Evolutionary conservation across 1,140 invertebrate genomes (phyloP).

Genomic region (Metaphire vulgaris): DNA sequence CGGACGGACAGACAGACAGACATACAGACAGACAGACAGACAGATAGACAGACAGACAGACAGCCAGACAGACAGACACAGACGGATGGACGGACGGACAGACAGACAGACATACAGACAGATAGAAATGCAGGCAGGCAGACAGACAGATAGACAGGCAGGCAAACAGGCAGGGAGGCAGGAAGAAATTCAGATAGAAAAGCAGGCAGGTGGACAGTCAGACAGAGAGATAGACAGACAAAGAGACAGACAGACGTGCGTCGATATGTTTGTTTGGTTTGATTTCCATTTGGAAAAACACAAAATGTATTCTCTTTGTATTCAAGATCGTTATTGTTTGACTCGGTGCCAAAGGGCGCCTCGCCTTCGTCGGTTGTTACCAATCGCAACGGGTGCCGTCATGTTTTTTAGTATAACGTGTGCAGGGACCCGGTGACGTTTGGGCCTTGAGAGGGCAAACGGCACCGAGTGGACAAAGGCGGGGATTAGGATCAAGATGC

Average conservation of each 20-base stretch:
- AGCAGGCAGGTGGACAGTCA: background rate
- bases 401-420: background rate
- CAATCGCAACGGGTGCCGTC: too few species aligned
- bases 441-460: background rate
- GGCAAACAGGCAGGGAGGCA: background rate
- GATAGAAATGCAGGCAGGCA: background rate
- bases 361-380: too few species aligned
- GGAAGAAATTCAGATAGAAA: background rate
- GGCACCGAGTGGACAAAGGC: background rate
- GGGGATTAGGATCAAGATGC: too few species aligned
- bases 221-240: background rate
- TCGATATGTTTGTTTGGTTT: background rate
- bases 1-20: background rate
- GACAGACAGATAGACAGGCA: background rate
- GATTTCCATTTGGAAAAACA: background rate
- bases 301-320: background rate
- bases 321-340: background rate
- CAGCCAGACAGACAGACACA: background rate
- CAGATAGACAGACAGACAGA: background rate
- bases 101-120: background rate
- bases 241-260: background rate
- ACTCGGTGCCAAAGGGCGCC: too few species aligned
- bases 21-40: background rate
- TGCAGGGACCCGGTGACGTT: background rate
- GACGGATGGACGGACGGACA: background rate